These are phyloP conservation scores for Heliconius cydno DNA, from an alignment of 2,888 invertebrate species.

Conservation along the genomic window DNA sequence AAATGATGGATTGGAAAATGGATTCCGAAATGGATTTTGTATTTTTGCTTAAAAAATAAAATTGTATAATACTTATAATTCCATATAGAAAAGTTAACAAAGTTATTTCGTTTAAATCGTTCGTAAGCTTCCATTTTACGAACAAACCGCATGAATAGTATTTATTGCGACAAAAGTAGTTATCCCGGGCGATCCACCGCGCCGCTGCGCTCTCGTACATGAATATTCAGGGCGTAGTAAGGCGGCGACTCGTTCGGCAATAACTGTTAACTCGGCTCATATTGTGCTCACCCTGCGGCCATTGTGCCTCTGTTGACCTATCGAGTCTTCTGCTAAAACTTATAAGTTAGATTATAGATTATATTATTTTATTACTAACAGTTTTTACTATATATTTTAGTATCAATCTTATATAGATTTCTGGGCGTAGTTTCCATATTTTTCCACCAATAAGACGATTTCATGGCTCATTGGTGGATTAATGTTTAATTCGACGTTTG, in stretches of 20 bases:
- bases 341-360: constrained; percentile 16
- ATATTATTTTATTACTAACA: constrained; percentile 34
- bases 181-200: constrained; percentile 55
- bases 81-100: not conserved
- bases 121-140: constrained; percentile 46
- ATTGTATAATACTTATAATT: not conserved
- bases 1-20: no score
- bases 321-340: constrained; percentile 40
- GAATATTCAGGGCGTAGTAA: constrained; percentile 74
- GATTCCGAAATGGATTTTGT: no score
- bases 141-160: constrained; percentile 50
- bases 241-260: constrained; percentile 65
- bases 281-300: constrained; percentile 62
- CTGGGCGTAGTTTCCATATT: constrained; percentile 38
- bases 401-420: constrained; percentile 31
- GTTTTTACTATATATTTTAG: constrained; percentile 22
- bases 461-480: constrained; percentile 50
- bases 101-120: constrained; percentile 32
- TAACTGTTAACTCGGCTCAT: constrained; percentile 75
- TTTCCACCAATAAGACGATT: constrained; percentile 44
- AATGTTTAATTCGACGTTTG: constrained; percentile 72
- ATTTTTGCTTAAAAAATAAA: not conserved
- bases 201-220: constrained; percentile 65
- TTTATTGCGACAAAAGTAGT: constrained; percentile 53
- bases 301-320: constrained; percentile 51